Conservation (phyloP, 1,140 invertebrate genomes). For the Panonychus citri region DNA sequence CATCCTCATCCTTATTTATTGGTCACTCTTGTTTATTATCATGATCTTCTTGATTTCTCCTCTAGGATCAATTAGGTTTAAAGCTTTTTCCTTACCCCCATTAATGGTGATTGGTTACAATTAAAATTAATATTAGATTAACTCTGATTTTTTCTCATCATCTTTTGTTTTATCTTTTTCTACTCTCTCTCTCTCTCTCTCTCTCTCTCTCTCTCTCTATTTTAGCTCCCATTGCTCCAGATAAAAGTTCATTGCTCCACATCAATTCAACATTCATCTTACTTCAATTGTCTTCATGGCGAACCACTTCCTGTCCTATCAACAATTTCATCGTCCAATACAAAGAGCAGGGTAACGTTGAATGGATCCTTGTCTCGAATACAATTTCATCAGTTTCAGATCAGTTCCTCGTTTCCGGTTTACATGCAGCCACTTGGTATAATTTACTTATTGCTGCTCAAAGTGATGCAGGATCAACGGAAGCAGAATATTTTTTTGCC, state of each 20-base stretch:
- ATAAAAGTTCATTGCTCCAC: slow-evolving; percentile 14
- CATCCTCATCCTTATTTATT: too few relatives aligned
- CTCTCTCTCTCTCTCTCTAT: too few relatives aligned
- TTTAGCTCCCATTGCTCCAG: slow-evolving; percentile 15
- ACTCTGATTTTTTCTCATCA: background rate
- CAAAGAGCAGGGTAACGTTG: slow-evolving; percentile 14
- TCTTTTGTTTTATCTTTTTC: slow-evolving; percentile 6
- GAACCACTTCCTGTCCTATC: slow-evolving; percentile 27
- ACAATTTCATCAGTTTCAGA: slow-evolving; percentile 1
- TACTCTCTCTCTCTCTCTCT: too few relatives aligned
- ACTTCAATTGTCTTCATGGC: slow-evolving; percentile 28
- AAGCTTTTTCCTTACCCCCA: background rate
- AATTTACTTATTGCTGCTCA: slow-evolving; percentile 15
- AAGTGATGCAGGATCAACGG: slow-evolving; percentile 32
- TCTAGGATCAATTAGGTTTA: too few relatives aligned
- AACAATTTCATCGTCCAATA: slow-evolving; percentile 15
- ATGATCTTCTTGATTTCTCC: too few relatives aligned
- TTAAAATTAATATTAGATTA: background rate
- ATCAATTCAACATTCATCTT: slow-evolving; percentile 24
- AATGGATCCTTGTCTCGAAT: slow-evolving; percentile 17
- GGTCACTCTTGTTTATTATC: too few relatives aligned
- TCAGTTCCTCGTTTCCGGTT: slow-evolving; percentile 29
- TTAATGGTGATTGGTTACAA: too few relatives aligned
- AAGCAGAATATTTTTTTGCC: slow-evolving; percentile 54
- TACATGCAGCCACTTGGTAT: slow-evolving; percentile 49